Evolutionary conservation across 2,113 vertebrate genomes (phyloP).

Genomic region (Daboia siamensis): DNA sequence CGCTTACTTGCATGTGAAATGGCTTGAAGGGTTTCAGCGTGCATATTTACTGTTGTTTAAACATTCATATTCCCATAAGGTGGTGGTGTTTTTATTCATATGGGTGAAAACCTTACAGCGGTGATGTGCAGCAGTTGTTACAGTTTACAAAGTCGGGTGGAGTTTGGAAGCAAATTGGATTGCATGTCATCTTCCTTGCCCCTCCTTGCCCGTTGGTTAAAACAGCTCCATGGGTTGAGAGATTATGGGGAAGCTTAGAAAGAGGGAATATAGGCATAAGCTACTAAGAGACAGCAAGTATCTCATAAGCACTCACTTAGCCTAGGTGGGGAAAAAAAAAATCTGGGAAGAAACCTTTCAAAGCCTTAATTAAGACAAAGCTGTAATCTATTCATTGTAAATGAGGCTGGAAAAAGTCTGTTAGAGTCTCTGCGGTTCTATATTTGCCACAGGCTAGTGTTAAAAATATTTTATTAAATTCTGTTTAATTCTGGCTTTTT

Average conservation of each 20-base stretch:
- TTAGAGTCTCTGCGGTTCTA: background rate
- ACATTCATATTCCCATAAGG: background rate
- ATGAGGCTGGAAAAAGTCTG: background rate
- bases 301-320: background rate
- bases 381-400: background rate
- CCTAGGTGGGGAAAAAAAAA: background rate
- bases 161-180: background rate
- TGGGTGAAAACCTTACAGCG: background rate
- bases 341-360: background rate
- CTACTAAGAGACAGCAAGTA: background rate
- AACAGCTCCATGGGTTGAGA: background rate
- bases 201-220: background rate
- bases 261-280: background rate
- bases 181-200: background rate
- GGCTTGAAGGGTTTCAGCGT: background rate
- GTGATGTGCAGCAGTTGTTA: background rate
- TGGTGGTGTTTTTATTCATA: background rate
- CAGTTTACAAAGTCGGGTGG: background rate
- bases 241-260: background rate
- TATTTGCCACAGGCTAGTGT: background rate
- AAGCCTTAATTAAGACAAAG: background rate
- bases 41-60: background rate
- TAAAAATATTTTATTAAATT: background rate
- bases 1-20: background rate
- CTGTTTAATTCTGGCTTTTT: background rate